Evolutionary conservation across 2,797 vertebrate species (phyloP).

Genomic region (Sus cebifrons): DNA sequence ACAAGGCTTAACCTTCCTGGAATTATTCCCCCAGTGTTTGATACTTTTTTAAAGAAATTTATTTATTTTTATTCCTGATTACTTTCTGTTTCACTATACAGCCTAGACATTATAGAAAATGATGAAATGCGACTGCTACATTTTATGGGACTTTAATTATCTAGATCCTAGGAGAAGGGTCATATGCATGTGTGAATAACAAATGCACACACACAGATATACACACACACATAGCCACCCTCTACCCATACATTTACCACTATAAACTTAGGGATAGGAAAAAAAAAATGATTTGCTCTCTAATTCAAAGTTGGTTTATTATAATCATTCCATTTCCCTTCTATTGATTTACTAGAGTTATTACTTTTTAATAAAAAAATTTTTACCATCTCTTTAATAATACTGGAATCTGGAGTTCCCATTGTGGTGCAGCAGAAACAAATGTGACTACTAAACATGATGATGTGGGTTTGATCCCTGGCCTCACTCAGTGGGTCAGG

Average conservation of each 20-base stretch:
- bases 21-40: slow-evolving; percentile 65
- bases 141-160: background rate
- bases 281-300: background rate
- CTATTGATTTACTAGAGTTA: background rate
- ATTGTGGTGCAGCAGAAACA: too few species aligned
- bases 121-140: background rate
- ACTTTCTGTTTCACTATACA: background rate
- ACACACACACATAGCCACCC: background rate
- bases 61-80: slow-evolving; percentile 45
- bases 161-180: background rate
- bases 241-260: background rate
- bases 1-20: slow-evolving; percentile 66
- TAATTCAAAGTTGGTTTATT: background rate
- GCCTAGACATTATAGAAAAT: background rate
- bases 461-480: too few species aligned
- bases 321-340: background rate
- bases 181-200: background rate
- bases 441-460: too few species aligned
- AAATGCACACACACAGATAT: background rate
- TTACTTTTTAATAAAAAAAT: background rate
- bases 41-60: slow-evolving; percentile 49
- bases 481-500: too few species aligned
- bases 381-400: background rate
- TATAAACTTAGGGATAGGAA: background rate
- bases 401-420: background rate